Base-by-base conservation (phyloP, 2,797 vertebrate genomes). In the Bradypus variegatus region DNA sequence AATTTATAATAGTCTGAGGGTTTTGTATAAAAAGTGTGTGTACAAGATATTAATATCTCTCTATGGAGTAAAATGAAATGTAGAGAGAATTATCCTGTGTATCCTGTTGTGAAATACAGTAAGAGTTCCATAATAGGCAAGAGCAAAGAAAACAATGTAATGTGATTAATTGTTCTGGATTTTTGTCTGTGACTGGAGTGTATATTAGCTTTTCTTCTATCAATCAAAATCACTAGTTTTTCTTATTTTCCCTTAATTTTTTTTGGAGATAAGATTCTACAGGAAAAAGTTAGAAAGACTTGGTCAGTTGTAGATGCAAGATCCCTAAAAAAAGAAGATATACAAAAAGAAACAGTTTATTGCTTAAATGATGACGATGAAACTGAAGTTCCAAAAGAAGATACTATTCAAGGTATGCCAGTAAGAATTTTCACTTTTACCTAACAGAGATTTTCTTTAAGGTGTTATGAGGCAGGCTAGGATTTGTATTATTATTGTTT, bases 281-380 rank as follows among this genome's bases (percentile, higher is more conserved):
- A 98, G 91, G 98, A 99, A 96, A 98, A 67, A 93, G 64, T 98
- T 85, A 99, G 98, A 96, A 99, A 99, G 96, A 45, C 64, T 3
- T 99, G 99, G 99, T 67, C 91, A 1, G 89, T 97, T 76, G 98
- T 99, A 27, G 99, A 99, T 38, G 98, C 99, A 94, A 98, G 98
- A 97, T 98, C 97, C 31, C 94, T 97, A 81, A 96, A 93, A 94
- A 98, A 94, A 95, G 98, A 99, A 0, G 98, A 99, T 60, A 96
- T 99, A 77, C 98, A 96, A 92, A 98, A 95, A 95, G 99, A 99
- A 96, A 98, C 98, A 0, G 98, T 99, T 92, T 98, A 98, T 97
- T 99, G 98, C 95, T 98, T 99, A 96, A 98, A 99, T 65, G 98
- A 99, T 12, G 99, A 99, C 93, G 98, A 99, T 2, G 99, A 99